Base-by-base conservation (phyloP, 2,797 vertebrate species). In the Paramormyrops hopkinsi region DNA sequence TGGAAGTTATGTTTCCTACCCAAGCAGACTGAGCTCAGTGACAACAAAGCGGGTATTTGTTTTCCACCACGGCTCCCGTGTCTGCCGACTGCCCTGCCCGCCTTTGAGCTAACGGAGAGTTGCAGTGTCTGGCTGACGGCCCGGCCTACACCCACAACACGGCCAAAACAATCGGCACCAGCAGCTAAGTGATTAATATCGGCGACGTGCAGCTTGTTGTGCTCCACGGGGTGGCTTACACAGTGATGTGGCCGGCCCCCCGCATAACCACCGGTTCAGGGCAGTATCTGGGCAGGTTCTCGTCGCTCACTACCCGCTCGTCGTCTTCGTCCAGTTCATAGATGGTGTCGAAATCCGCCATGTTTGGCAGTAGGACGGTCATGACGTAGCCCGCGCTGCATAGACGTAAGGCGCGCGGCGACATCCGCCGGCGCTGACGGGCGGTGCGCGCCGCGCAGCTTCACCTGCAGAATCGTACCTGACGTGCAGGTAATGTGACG, bases 331-430 rank as follows among this genome's bases (percentile, higher is more conserved):
- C 98, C 94, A 99, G 95, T 96, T 99, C 98, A 92, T 98, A 98
- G 97, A 99, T 99, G 92, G 97, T 98, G 96, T 99, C 98, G 95
- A 99, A 98, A 94, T 99, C 98, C 97, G 98, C 98, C 98, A 99
- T 99, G 96, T 99, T 98, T 96, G 97, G 97, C 88, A 98, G 97
- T 93, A 97, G 95, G 94, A 97, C 97, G 95, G 97, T 98, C 97
- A 97, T 98, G 97, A 97, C 97, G 97, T 97, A 94, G 94, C 91
- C 65, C 85, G 2, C 90, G 86, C 79, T 87, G 90, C 87, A 85
- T 87, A 50, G 50, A 93, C 93, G 86, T 92, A 88, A 0, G 90
- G 89, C 85, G 89, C 88, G 69, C 93, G 92, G 87, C 50, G 73
- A 65, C 22, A 25, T 50, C 37, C 29, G 11, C 85, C 41, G 65